Evolutionary conservation across 2,797 vertebrate species (phyloP).

Genomic region (Rhadinocentrus ornatus): DNA sequence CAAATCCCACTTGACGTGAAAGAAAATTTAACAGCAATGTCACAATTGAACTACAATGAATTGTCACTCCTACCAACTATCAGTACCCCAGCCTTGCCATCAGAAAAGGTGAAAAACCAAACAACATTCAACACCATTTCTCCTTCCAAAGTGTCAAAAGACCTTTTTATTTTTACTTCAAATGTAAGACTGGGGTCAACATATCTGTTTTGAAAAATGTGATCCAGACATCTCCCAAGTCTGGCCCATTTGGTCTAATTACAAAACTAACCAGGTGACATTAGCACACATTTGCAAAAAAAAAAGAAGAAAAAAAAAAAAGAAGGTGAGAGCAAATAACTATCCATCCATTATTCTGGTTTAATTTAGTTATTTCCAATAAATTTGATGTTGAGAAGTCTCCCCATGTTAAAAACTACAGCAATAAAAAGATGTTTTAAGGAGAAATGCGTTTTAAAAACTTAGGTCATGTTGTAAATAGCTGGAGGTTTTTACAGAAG

Average conservation of each 20-base stretch:
- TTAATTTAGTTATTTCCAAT: not conserved
- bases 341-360: not conserved
- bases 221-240: not conserved
- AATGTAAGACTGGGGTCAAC: not conserved
- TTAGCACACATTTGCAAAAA: not conserved
- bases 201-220: too few species aligned
- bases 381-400: not conserved
- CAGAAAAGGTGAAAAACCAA: constrained; percentile 3
- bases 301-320: not conserved
- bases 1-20: constrained; percentile 51
- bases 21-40: constrained; percentile 25
- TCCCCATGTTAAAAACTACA: constrained; percentile 7
- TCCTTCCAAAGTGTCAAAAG: constrained; percentile 3
- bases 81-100: constrained; percentile 5
- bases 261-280: not conserved
- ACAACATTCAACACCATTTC: constrained; percentile 26
- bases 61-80: constrained; percentile 10
- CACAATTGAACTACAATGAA: constrained; percentile 39
- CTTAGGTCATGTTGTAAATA: not conserved
- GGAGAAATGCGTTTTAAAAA: constrained; percentile 10
- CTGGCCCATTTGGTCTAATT: not conserved
- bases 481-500: constrained; percentile 10
- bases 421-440: constrained; percentile 2
- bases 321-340: not conserved
- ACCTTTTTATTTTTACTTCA: not conserved